Percentiles rank a stretch among this genome's conserved stretches.
Conservation (phyloP, 2,888 invertebrate genomes). For the Andricus quercusramuli region DNA sequence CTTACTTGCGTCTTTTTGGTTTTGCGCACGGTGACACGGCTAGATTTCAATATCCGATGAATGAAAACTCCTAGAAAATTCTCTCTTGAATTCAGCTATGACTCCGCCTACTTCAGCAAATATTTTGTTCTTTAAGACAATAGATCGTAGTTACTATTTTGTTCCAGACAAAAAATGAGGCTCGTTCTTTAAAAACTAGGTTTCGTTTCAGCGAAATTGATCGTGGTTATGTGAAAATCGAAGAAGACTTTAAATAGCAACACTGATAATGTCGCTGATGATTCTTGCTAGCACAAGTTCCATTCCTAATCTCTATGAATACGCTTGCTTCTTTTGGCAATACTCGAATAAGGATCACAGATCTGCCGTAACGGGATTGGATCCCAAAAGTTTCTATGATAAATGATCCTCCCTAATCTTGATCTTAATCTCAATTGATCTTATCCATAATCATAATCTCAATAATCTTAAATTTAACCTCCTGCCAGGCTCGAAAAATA, state of each 20-base stretch:
- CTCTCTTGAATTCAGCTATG: slow-evolving; percentile 25
- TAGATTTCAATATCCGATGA: slow-evolving; percentile 33
- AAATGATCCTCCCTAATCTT: neutral
- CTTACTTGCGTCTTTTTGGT: neutral
- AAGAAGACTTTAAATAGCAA: slow-evolving; percentile 3
- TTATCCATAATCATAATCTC: neutral
- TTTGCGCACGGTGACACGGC: slow-evolving; percentile 5
- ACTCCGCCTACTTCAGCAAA: neutral
- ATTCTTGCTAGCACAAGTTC: slow-evolving; percentile 12
- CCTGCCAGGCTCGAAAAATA: slow-evolving; percentile 1
- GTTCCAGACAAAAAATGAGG: neutral
- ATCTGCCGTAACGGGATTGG: neutral
- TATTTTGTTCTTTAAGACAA: neutral
- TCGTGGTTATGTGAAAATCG: neutral
- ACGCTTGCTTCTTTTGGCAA: neutral
- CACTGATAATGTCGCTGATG: slow-evolving; percentile 13
- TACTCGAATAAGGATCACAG: neutral
- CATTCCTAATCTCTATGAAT: slow-evolving; percentile 1
- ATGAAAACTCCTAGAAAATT: neutral
- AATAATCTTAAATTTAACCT: neutral
- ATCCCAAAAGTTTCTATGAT: neutral
- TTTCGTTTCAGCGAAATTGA: neutral
- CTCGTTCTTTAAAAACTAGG: neutral
- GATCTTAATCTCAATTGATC: slow-evolving; percentile 24
- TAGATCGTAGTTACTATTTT: neutral